Base-by-base conservation (phyloP, 2,797 vertebrate species). In the Rhadinocentrus ornatus region DNA sequence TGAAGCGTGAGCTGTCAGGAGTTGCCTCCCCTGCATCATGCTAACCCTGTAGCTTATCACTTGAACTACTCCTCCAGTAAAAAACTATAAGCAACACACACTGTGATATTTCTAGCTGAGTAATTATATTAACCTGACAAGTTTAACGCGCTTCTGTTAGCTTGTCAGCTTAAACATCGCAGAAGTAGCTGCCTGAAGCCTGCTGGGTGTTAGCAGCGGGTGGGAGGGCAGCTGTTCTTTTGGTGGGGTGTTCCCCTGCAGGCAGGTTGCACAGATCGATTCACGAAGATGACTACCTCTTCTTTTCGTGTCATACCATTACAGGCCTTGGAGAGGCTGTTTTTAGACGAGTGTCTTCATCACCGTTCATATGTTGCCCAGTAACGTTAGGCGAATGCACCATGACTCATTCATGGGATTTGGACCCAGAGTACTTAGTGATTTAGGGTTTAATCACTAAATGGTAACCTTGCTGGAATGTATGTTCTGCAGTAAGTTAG, bases 1-100 rank as follows among this genome's bases (percentile, higher is more conserved):
- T 84, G 85, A 89, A 93, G 89, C 91, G 90, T 92, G 92, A 93
- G 91, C 91, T 90, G 89, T 92, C 89, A 91, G 84, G 78, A 76
- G 81, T 83, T 81, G 59, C 79, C 86, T 83, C 88, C 86, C 81
- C 73, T 89, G 82, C 84, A 86, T 76, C 84, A 82, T 65, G 84
- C 81, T 73, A 78, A 46, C 71, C 65, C 52, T 56, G 3, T 39
- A 78, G 59, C 70, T 62, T 32, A 52, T 62, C 31, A 61, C 66
- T 55, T 24, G 37, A 80, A 57, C 67, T 13, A 15, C 63, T 59
- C 41, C n/a, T 31, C 13, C 4, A 31, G 2, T 37, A 27, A 6
- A 44, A n/a, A 10, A 2, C 4, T 24, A 2, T 3, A 18, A 44
- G 4, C 22, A 39, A 7, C 34, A 32, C 11, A 1, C 29, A 4